Conservation (phyloP, 2,888 invertebrate species). For the Galeopsomyia nigrocyanea region DNA sequence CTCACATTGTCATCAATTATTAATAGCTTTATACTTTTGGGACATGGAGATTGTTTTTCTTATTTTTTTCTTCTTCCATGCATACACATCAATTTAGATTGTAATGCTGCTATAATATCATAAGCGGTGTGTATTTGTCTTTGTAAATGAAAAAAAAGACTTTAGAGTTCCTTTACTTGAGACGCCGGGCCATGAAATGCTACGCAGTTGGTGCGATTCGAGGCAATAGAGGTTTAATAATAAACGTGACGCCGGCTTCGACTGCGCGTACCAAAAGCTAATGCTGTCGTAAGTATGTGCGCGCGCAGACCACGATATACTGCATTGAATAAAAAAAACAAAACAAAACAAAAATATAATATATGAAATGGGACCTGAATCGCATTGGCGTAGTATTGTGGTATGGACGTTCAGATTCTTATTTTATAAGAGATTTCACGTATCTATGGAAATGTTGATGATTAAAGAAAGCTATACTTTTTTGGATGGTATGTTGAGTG, state of each 20-base stretch:
- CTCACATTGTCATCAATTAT: constrained; percentile 23
- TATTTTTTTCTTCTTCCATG: constrained; percentile 1
- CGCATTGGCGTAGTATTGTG: neutral
- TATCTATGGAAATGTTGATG: no score
- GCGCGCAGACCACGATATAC: neutral
- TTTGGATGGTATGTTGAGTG: no score
- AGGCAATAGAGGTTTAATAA: constrained; percentile 20
- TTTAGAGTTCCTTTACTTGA: constrained; percentile 21
- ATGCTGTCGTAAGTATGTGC: constrained; percentile 24
- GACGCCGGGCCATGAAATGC: constrained; percentile 6
- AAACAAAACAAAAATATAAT: no score
- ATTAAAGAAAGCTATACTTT: no score
- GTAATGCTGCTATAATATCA: neutral
- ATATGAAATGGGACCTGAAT: neutral
- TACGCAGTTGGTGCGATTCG: neutral
- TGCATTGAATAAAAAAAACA: constrained; percentile 1
- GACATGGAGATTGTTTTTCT: constrained; percentile 11
- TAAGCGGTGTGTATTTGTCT: neutral
- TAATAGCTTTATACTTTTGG: constrained; percentile 16
- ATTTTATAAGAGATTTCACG: no score
- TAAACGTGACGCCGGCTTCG: constrained; percentile 25
- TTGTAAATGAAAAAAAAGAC: constrained; percentile 26
- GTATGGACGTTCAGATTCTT: neutral
- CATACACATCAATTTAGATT: neutral
- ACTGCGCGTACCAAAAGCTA: neutral